phyloP scores from a whole-genome alignment of 30 jellyfish, hydroid and myxozoan species.

The Cassiopea xamachana region DNA sequence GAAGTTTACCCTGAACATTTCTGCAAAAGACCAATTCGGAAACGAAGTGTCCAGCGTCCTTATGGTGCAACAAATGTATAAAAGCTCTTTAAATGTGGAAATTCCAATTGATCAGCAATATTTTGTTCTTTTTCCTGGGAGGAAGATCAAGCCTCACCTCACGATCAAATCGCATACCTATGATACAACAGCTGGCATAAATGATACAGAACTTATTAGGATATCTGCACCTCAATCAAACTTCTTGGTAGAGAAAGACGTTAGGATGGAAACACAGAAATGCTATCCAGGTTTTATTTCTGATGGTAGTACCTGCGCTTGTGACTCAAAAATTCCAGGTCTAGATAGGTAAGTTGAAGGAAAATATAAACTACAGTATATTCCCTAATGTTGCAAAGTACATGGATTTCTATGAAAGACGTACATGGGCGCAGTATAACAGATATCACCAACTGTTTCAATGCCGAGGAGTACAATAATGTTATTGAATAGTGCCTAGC shows the following conservation, averaged over 20 bases:
- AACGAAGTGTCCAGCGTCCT: conserved; percentile 63
- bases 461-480: not conserved
- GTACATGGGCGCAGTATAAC: not conserved
- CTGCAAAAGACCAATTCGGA: conserved; percentile 59
- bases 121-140: conserved; percentile 35
- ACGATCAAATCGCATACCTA: conserved; percentile 46
- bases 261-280: conserved; percentile 44
- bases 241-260: conserved; percentile 36
- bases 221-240: conserved; percentile 63
- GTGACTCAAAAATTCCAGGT: conserved; percentile 48
- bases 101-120: conserved; percentile 22
- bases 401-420: not conserved
- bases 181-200: conserved; percentile 24
- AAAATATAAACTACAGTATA: not conserved
- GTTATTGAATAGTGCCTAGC: not conserved
- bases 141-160: not conserved
- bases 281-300: conserved; percentile 71
- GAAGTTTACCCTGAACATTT: conserved; percentile 27
- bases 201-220: conserved; percentile 34
- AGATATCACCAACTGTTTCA: not conserved
- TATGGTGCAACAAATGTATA: conserved; percentile 15
- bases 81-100: conserved; percentile 11
- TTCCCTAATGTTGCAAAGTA: too few relatives aligned
- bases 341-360: conserved; percentile 20
- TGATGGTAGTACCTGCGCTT: conserved; percentile 42